phyloP scores from a whole-genome alignment of 1,140 invertebrate species.

The Platyura marginata region DNA sequence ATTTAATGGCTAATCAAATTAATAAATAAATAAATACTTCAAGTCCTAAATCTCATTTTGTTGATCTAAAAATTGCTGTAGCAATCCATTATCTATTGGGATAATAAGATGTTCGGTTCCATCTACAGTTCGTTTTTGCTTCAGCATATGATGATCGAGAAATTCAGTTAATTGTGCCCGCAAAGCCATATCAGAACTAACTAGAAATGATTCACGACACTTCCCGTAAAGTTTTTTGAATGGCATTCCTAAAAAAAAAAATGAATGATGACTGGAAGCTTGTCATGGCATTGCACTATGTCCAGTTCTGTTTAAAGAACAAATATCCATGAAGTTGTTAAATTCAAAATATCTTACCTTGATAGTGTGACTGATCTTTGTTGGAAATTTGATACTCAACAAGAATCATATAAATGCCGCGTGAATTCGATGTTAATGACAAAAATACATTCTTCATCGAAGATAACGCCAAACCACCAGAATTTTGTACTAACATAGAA shows the following conservation, averaged over 20 bases:
- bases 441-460: conserved; percentile 75
- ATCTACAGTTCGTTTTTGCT: conserved; percentile 55
- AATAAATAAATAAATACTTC: too few species aligned
- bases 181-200: conserved; percentile 74
- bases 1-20: too few species aligned
- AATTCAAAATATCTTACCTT: conserved; percentile 31
- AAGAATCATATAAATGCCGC: conserved; percentile 68
- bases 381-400: conserved; percentile 62
- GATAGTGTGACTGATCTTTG: conserved; percentile 45
- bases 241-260: conserved; percentile 61
- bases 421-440: conserved; percentile 73
- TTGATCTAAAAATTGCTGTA: conserved; percentile 60
- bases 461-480: conserved; percentile 58
- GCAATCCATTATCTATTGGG: conserved; percentile 49
- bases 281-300: too few species aligned
- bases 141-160: conserved; percentile 78
- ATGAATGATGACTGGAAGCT: too few species aligned
- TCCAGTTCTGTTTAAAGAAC: conserved; percentile 1
- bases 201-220: conserved; percentile 70
- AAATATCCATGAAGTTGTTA: not conserved
- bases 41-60: too few species aligned
- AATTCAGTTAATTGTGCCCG: conserved; percentile 84
- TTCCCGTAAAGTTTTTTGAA: conserved; percentile 71
- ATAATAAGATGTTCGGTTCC: conserved; percentile 66
- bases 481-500: conserved; percentile 62